Evolutionary conservation across 2,888 invertebrate species (phyloP).

Genomic region (Cephus nigrinus): DNA sequence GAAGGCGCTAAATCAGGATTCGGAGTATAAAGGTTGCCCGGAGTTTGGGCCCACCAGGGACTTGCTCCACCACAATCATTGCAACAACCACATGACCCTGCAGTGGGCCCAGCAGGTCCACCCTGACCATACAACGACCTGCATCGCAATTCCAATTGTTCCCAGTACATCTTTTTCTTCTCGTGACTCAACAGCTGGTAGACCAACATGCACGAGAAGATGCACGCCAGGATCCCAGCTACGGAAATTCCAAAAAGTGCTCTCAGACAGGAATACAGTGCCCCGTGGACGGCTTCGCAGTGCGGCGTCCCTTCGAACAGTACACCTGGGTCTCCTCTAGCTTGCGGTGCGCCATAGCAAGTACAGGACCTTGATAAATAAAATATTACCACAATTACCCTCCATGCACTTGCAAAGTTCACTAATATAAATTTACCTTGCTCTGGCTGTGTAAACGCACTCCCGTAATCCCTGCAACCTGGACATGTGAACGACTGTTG

Average conservation of each 20-base stretch:
- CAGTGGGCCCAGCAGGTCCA: slow-evolving; percentile 61
- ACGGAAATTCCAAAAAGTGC: slow-evolving; percentile 93
- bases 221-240: slow-evolving; percentile 89
- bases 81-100: slow-evolving; percentile 74
- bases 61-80: slow-evolving; percentile 76
- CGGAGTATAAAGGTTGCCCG: slow-evolving; percentile 86
- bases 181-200: slow-evolving; percentile 91
- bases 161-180: slow-evolving; percentile 96
- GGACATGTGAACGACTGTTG: slow-evolving; percentile 90
- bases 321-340: slow-evolving; percentile 64
- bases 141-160: slow-evolving; percentile 86
- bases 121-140: slow-evolving; percentile 78
- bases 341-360: slow-evolving; percentile 62
- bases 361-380: slow-evolving; percentile 65
- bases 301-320: slow-evolving; percentile 88
- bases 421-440: slow-evolving; percentile 51
- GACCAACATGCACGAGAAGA: slow-evolving; percentile 92
- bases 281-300: slow-evolving; percentile 92
- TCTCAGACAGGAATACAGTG: slow-evolving; percentile 86
- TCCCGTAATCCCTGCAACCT: slow-evolving; percentile 87
- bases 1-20: slow-evolving; percentile 76
- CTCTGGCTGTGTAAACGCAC: slow-evolving; percentile 80
- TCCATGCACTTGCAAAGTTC: not conserved
- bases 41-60: slow-evolving; percentile 69
- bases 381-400: not conserved